These are phyloP conservation scores for Zosterops lateralis DNA, from an alignment of 2,113 vertebrate species.

Conservation along the genomic window DNA sequence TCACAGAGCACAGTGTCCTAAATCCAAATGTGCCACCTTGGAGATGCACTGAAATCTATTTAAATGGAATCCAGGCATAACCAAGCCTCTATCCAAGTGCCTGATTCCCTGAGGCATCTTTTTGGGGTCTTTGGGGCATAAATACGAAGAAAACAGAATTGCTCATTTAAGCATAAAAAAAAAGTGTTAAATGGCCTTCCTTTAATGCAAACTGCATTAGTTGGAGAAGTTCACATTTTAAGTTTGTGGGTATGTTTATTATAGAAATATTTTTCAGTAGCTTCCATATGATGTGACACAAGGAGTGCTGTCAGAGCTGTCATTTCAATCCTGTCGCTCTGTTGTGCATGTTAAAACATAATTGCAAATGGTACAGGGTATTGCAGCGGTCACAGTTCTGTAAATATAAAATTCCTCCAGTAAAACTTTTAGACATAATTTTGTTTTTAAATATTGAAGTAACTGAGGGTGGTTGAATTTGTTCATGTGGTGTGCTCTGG, in stretches of 20 bases:
- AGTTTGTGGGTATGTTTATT: conserved; percentile 60
- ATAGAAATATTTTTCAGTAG: conserved; percentile 58
- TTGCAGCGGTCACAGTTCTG: not conserved
- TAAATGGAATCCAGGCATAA: conserved; percentile 7
- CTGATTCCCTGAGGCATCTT: conserved; percentile 54
- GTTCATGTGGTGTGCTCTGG: rapidly evolving
- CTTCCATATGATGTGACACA: conserved; percentile 67
- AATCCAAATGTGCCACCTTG: not conserved
- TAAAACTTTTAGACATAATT: not conserved
- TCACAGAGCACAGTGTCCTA: not conserved
- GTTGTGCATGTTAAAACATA: conserved; percentile 47
- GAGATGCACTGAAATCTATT: conserved; percentile 8
- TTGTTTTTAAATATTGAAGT: not conserved
- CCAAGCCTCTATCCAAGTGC: not conserved
- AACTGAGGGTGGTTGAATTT: not conserved
- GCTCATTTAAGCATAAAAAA: conserved; percentile 28
- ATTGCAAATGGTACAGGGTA: conserved; percentile 31
- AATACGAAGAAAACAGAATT: conserved; percentile 50
- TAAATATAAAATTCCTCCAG: not conserved
- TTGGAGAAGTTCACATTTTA: conserved; percentile 54
- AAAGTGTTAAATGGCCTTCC: conserved; percentile 36
- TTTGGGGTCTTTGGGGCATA: not conserved
- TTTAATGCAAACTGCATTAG: conserved; percentile 54
- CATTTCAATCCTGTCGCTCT: conserved; percentile 26
- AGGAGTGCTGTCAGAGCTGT: conserved; percentile 66